These are phyloP conservation scores for Opisthocomus hoazin DNA, from an alignment of 2,113 vertebrate genomes.

Conservation along the genomic window DNA sequence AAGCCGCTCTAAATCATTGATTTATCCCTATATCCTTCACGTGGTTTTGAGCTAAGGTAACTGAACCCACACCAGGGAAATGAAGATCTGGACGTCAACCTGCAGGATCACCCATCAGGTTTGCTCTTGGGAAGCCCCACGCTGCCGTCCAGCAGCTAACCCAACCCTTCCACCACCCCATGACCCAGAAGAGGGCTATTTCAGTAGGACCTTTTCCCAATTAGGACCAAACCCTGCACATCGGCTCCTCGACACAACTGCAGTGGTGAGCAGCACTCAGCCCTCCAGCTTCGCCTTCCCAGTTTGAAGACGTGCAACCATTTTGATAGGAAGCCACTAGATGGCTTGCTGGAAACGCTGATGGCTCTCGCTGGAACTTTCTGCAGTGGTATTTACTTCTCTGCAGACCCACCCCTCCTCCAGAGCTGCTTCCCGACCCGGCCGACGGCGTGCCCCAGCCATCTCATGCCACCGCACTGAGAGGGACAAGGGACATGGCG, in stretches of 20 bases:
- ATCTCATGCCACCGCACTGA: rapidly evolving
- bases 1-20: background rate
- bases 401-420: background rate
- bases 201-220: background rate
- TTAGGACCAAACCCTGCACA: background rate
- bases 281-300: background rate
- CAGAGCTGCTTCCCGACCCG: background rate
- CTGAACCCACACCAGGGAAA: background rate
- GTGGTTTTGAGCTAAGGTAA: background rate
- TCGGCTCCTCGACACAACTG: rapidly evolving
- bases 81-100: background rate
- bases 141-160: background rate
- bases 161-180: background rate
- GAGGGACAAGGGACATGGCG: rapidly evolving
- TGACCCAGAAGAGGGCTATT: background rate
- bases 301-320: background rate
- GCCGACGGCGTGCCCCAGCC: rapidly evolving
- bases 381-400: background rate
- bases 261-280: rapidly evolving
- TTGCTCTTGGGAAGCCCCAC: background rate
- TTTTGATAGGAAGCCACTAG: constrained; percentile 38
- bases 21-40: background rate
- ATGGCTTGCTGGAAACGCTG: constrained; percentile 44
- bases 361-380: background rate
- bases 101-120: background rate